Conservation (phyloP, 2,113 vertebrate species). For the Chelonoidis abingdonii region DNA sequence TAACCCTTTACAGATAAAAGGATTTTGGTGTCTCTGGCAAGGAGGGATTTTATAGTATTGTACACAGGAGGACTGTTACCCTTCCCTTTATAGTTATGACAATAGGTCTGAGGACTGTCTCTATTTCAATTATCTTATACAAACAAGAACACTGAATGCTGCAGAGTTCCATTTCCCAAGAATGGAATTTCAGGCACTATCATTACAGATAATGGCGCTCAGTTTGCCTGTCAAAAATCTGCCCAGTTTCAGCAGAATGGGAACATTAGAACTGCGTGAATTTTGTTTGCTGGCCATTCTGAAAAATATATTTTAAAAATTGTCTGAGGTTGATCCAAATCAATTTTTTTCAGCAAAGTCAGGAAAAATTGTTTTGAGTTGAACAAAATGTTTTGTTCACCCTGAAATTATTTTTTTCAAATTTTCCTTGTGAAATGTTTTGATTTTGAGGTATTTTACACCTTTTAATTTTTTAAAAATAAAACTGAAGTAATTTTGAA, state of each 20-base stretch:
- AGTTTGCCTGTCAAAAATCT: slow-evolving; percentile 30
- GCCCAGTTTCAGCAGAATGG: background rate
- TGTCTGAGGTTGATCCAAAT: no score
- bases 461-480: background rate
- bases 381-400: background rate
- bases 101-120: background rate
- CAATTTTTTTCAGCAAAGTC: no score
- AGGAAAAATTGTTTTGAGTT: background rate
- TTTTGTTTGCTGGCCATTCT: no score
- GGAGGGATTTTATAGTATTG: no score
- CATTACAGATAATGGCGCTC: background rate
- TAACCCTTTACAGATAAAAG: no score
- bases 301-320: no score
- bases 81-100: no score
- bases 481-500: background rate
- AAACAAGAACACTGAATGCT: background rate
- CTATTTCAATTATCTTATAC: background rate
- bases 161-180: background rate
- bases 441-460: background rate
- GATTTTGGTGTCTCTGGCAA: no score
- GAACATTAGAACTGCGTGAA: no score
- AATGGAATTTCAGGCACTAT: background rate
- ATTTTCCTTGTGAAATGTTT: background rate
- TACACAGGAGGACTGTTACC: no score
- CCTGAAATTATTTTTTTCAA: no score